phyloP scores from a whole-genome alignment of 2,888 invertebrate genomes.

The Esperia sulphurella region DNA sequence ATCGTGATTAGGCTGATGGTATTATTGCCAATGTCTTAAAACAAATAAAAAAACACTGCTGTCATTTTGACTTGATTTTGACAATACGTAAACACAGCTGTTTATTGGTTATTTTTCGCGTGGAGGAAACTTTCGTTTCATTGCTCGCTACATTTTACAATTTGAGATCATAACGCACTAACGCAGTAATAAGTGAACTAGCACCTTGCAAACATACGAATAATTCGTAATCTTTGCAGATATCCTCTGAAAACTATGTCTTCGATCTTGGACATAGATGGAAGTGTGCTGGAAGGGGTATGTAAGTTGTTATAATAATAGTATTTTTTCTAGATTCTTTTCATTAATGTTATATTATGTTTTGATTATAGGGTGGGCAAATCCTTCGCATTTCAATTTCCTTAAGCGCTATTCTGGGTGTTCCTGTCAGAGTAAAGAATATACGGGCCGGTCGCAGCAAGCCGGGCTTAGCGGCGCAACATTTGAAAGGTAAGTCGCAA shows the following conservation, averaged over 20 bases:
- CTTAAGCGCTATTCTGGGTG: constrained; percentile 86
- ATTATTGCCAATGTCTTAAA: too few relatives aligned
- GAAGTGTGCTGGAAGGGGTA: constrained; percentile 89
- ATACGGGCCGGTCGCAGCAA: constrained; percentile 90
- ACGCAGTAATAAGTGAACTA: too few relatives aligned
- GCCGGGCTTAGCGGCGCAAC: constrained; percentile 91
- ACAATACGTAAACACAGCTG: too few relatives aligned
- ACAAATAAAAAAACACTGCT: too few relatives aligned
- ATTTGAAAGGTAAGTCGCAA: constrained; percentile 91
- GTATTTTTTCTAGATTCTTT: background rate
- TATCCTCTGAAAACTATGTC: constrained; percentile 28
- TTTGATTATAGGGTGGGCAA: constrained; percentile 88
- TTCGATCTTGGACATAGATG: constrained; percentile 83
- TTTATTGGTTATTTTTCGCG: too few relatives aligned
- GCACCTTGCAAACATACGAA: too few relatives aligned
- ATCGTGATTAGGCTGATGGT: too few relatives aligned
- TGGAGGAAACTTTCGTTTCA: too few relatives aligned
- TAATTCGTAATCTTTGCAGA: background rate
- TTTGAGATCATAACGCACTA: too few relatives aligned
- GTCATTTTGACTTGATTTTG: too few relatives aligned
- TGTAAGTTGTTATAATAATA: constrained; percentile 13
- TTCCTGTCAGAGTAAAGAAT: constrained; percentile 86
- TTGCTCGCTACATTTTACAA: too few relatives aligned
- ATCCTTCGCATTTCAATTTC: constrained; percentile 90
- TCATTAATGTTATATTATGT: background rate